A percentile compares a stretch with the other conserved stretches of the same genome.
These are phyloP conservation scores for Pseudomyrmex dendroicus DNA, from an alignment of 1,140 invertebrate genomes.

Conservation along the genomic window DNA sequence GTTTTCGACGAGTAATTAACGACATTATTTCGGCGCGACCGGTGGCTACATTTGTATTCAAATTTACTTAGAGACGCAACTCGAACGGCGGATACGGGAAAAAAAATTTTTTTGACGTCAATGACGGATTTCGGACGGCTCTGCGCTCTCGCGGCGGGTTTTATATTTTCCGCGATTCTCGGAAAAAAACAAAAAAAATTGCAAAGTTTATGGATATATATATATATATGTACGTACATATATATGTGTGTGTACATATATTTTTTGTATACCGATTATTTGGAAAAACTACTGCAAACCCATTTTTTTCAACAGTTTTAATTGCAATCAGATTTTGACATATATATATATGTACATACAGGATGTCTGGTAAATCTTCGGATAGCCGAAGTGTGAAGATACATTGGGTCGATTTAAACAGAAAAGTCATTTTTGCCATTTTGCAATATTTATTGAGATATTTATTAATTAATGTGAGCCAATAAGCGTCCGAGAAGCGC, in stretches of 20 bases:
- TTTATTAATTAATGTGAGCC: too few relatives aligned
- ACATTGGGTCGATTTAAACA: too few relatives aligned
- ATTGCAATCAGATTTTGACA: constrained; percentile 2
- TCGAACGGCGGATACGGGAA: not conserved
- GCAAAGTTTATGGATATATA: not conserved
- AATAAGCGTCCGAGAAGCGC: too few relatives aligned
- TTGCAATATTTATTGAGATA: too few relatives aligned
- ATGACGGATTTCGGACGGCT: constrained; percentile 5
- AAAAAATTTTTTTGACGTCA: constrained; percentile 36
- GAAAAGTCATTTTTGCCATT: too few relatives aligned
- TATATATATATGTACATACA: too few relatives aligned
- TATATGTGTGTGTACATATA: not conserved
- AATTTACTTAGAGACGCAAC: constrained; percentile 55
- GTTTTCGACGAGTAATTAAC: constrained; percentile 65
- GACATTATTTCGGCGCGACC: constrained; percentile 58
- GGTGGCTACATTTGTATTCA: constrained; percentile 56
- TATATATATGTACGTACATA: too few relatives aligned
- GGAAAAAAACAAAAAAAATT: not conserved
- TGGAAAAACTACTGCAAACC: constrained; percentile 1
- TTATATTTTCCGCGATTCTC: not conserved
- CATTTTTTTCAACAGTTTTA: constrained; percentile 12
- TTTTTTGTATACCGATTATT: constrained; percentile 13
- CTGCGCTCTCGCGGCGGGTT: not conserved
- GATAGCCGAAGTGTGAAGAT: too few relatives aligned
- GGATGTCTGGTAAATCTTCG: too few relatives aligned